Evolutionary conservation across 2,888 invertebrate species (phyloP), one percentile per base, ranked within the genome.

Genomic region (Agrochola macilenta): DNA sequence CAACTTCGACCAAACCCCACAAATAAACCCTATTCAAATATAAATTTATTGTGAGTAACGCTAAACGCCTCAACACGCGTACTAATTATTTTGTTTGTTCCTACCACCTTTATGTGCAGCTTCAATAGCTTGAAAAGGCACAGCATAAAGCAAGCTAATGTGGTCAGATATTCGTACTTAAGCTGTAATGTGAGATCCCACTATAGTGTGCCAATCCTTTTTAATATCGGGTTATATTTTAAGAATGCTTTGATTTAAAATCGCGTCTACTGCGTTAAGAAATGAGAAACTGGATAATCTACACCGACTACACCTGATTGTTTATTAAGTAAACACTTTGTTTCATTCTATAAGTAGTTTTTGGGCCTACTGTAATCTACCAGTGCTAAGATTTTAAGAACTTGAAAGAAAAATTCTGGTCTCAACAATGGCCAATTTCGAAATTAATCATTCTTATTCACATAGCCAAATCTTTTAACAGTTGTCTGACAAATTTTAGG

Each of bases 81-180:
- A 95, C 95, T 95, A 96, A 96, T 95, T 95, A 95, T 95, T 94
- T 92, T 93, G 93, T 94, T 86, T 80, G 83, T 86, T 52, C 75
- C 66, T 68, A 74, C 81, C 78, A 78, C 78, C 76, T 77, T 85
- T 85, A 69, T 87, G n/a, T 61, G 11, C n/a, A 54, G 49, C 61
- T 43, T 73, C 68, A 74, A 83, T 68, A 76, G 74, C 81, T 68
- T 81, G 69, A 86, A 84, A 82, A 81, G 80, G 78, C 68, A 87
- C 87, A 90, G 88, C 88, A 91, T 90, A 91, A 90, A 89, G 89
- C 90, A 89, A 88, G 93, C 93, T 94, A 94, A 94, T 94, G 92
- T 92, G 87, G 83, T 89, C 92, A 92, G 90, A 91, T 87, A 85
- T 87, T 86, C 83, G 79, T 89, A 85, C 81, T 86, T 81, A 78